Evolutionary conservation across 1,140 invertebrate genomes (phyloP), one percentile per base, ranked within the genome.

Genomic region (Saccostrea glomerata): DNA sequence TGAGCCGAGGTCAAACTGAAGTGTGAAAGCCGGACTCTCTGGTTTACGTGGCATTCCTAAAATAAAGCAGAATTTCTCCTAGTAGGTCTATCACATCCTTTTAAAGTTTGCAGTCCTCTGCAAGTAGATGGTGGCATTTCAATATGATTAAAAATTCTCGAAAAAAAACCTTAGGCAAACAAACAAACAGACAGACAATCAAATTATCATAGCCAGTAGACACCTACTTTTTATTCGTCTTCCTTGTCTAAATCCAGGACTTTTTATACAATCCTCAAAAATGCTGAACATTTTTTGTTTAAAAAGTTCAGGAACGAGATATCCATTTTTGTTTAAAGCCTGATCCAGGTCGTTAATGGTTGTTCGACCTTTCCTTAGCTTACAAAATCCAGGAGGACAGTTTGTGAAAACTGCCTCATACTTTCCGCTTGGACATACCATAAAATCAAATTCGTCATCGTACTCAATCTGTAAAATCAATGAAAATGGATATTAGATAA

Each of bases 371-470:
- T 63, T 63, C 23, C 40, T 40, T n/a, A 86, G 66, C 47, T 86
- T 86, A 63, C 85, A 86, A 54, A 40, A 86, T 30, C 85, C 85
- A n/a, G 30, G 30, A 11, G 63, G 85, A 23, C 58, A 54, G 17
- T 63, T 15, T 25, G 25, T 54, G 47, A 84, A 84, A 47, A 70
- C 60, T 7, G 58, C 30, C 47, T 66, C 40, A n/a, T 73, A 30
- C 15, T 70, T 70, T 12, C 25, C 20, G 11, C 40, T 40, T 6
- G 85, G 60, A 25, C 30, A 86, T 12, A 86, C 36, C 85, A 86
- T 86, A 36, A 86, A 70, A 23, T 86, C 85, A 47, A 86, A 86
- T 70, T 86, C 85, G 47, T 86, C 85, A 63, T 58, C 25, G 17
- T 47, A 70, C 20, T 54, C 66, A 20, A 70, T 86, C 85, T 86